Evolutionary conservation across 92 coral and sea anemone genomes (phyloP).

Genomic region (Zoanthus sansibaricus): DNA sequence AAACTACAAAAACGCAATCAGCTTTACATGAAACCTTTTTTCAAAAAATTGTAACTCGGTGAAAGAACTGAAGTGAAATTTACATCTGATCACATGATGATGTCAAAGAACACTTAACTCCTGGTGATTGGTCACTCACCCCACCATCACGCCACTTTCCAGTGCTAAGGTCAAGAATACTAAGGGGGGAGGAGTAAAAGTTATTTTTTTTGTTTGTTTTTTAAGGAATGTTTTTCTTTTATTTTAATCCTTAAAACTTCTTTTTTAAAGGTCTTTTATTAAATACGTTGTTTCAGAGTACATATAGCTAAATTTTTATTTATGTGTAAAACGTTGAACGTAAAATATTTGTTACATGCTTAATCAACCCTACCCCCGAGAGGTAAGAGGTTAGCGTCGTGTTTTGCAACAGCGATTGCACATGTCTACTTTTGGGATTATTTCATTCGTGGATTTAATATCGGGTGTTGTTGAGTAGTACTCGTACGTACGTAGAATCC

Average conservation of each 20-base stretch:
- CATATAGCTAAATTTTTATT: not conserved
- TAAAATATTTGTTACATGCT: too few relatives aligned
- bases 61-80: too few relatives aligned
- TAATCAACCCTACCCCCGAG: too few relatives aligned
- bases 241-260: not conserved
- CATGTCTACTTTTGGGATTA: too few relatives aligned
- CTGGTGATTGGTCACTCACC: slow-evolving; percentile 35
- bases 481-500: not conserved
- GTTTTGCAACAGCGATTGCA: too few relatives aligned
- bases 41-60: too few relatives aligned
- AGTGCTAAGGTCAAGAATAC: not conserved
- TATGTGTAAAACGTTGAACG: not conserved
- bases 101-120: not conserved
- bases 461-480: not conserved
- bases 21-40: too few relatives aligned
- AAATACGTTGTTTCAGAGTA: not conserved
- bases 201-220: not conserved
- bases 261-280: not conserved
- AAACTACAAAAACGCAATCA: too few relatives aligned
- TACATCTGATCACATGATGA: too few relatives aligned
- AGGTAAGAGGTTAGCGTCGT: too few relatives aligned
- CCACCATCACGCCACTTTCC: slow-evolving; percentile 34
- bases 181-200: not conserved
- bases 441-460: not conserved
- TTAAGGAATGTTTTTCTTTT: not conserved